phyloP scores from a whole-genome alignment of 2,113 vertebrate genomes.

The Phyllopteryx taeniolatus region DNA sequence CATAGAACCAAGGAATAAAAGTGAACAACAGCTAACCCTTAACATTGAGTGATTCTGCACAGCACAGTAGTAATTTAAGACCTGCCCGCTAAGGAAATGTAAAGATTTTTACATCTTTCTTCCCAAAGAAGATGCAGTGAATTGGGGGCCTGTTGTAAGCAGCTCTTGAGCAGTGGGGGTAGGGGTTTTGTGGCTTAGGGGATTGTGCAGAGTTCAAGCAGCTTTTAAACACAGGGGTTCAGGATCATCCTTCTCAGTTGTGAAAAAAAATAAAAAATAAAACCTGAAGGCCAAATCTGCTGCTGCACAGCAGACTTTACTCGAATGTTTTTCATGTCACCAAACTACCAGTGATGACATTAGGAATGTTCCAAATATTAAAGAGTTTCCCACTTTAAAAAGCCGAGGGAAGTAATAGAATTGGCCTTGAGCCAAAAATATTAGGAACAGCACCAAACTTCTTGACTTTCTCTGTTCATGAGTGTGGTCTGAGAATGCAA shows the following conservation, averaged over 20 bases:
- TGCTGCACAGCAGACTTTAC: slow-evolving; percentile 41
- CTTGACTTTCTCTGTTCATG: no score
- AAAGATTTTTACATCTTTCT: slow-evolving; percentile 75
- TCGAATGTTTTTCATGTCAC: slow-evolving; percentile 56
- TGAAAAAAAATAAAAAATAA: slow-evolving; percentile 37
- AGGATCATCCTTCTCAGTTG: slow-evolving; percentile 54
- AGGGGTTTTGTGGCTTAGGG: slow-evolving; percentile 7
- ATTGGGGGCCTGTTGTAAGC: slow-evolving; percentile 56
- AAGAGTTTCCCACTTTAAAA: slow-evolving; percentile 59
- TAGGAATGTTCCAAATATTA: slow-evolving; percentile 44
- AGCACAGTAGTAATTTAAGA: slow-evolving; percentile 34
- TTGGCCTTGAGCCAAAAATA: no score
- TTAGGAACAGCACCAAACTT: no score
- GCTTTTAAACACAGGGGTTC: slow-evolving; percentile 57
- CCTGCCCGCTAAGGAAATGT: slow-evolving; percentile 67
- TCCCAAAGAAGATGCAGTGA: slow-evolving; percentile 59
- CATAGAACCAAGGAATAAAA: neutral
- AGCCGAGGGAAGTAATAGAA: slow-evolving; percentile 24
- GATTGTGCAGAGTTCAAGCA: slow-evolving; percentile 44
- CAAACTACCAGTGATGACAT: slow-evolving; percentile 54
- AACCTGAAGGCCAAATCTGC: slow-evolving; percentile 50
- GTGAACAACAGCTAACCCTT: slow-evolving; percentile 8
- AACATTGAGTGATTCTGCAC: neutral
- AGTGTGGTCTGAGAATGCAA: no score
- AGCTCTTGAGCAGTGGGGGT: slow-evolving; percentile 23